Evolutionary conservation across 2,113 vertebrate genomes (phyloP).

Genomic region (Pelecanoides urinatrix): DNA sequence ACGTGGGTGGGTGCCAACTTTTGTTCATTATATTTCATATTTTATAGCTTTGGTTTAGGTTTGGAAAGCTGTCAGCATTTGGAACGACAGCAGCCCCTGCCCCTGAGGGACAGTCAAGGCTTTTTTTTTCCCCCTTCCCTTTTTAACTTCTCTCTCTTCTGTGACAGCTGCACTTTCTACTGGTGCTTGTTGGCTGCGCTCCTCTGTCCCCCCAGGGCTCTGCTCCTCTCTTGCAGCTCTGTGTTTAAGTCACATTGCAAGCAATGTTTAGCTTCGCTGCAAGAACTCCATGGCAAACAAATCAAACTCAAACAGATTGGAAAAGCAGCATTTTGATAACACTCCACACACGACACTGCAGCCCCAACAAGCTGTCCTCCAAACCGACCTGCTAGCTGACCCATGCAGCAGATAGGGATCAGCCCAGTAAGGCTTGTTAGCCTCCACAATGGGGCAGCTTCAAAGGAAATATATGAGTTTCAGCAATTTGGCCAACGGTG

Average conservation of each 20-base stretch:
- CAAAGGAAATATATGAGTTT: background rate
- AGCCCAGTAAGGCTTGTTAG: background rate
- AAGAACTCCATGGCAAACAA: background rate
- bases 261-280: background rate
- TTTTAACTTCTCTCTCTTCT: slow-evolving; percentile 61
- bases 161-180: slow-evolving; percentile 62
- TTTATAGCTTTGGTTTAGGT: slow-evolving; percentile 69
- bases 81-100: slow-evolving; percentile 65
- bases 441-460: background rate
- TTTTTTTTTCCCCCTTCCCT: background rate
- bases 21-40: slow-evolving; percentile 71
- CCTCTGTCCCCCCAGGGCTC: slow-evolving; percentile 7
- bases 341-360: background rate
- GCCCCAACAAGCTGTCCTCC: background rate
- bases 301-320: background rate
- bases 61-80: slow-evolving; percentile 69
- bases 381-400: background rate
- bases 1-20: slow-evolving; percentile 68
- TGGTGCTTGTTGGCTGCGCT: slow-evolving; percentile 27
- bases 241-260: background rate
- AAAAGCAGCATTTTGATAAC: background rate
- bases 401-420: background rate
- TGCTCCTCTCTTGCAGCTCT: background rate
- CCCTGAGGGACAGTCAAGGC: slow-evolving; percentile 58
- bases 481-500: background rate